These are phyloP conservation scores for Amphiprion clarkii DNA, from an alignment of 2,797 vertebrate genomes.

Conservation along the genomic window DNA sequence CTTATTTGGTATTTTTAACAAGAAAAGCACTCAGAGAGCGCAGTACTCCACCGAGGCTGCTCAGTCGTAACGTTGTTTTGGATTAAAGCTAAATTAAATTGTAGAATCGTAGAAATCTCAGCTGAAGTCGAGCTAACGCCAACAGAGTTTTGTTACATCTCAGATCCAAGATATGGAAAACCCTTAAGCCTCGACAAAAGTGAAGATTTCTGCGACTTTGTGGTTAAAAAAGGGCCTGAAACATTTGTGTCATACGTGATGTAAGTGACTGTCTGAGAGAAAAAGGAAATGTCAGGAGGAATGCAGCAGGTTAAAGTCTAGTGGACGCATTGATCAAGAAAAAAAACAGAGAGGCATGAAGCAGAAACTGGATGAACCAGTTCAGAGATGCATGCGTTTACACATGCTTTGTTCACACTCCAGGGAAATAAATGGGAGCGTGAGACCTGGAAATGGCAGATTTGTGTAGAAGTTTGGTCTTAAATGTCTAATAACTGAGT, in stretches of 20 bases:
- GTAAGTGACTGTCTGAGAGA: background rate
- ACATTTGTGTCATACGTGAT: background rate
- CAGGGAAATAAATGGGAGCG: constrained; percentile 26
- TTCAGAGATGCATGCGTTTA: constrained; percentile 30
- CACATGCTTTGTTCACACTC: constrained; percentile 16
- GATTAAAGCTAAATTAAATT: background rate
- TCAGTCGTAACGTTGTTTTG: too few relatives aligned
- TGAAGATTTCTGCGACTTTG: too few relatives aligned
- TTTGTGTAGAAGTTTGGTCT: too few relatives aligned
- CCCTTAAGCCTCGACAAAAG: too few relatives aligned
- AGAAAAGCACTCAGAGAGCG: too few relatives aligned
- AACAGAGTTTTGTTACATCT: background rate
- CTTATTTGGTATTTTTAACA: too few relatives aligned
- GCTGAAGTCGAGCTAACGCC: background rate
- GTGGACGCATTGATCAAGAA: background rate
- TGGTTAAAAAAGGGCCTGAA: too few relatives aligned
- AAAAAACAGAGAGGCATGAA: constrained; percentile 22
- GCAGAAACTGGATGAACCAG: constrained; percentile 67
- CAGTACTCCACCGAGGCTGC: too few relatives aligned
- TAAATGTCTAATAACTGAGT: too few relatives aligned
- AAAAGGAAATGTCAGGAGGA: background rate
- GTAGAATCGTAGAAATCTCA: background rate
- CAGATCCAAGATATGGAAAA: too few relatives aligned
- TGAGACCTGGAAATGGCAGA: background rate
- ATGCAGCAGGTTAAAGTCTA: background rate